Base-by-base conservation (phyloP, 2,113 vertebrate species). In the Sceloporus undulatus region DNA sequence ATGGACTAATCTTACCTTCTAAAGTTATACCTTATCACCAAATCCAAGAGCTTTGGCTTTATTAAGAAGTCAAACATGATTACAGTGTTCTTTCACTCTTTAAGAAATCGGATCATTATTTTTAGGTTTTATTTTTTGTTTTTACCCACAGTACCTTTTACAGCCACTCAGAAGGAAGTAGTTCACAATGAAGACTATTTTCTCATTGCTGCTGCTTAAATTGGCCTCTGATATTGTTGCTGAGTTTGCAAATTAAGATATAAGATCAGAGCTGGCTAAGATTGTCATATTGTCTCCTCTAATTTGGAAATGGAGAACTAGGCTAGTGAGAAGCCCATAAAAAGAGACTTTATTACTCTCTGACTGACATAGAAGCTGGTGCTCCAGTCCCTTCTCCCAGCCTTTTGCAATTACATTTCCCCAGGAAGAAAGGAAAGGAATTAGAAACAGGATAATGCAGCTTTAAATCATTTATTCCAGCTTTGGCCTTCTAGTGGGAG, bases 211-310 rank as follows among this genome's bases (percentile, higher is more conserved):
- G 83, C 40, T 87, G 48, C 80, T 94, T 34, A 95, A 94, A 70
- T 38, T 85, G 85, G 73, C 42, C 40, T 91, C 79, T 85, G 62
- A 93, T 94, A 90, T 87, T 95, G 91, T 92, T 95, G 89, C 92
- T 96, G 94, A 96, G 93, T 96, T 96, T 93, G 82, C 89, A 96
- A 96, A 97, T 97, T 96, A 97, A 97, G 95, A 96, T 96, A 95
- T 97, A 97, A 98, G 97, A 96, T 95, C 93, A 97, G 97, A 97
- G 95, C 95, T 96, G 94, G 96, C 96, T 96, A 94, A 96, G 95
- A 97, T 97, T 97, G 97, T 97, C 96, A 94, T 94, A 95, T 96
- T 98, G 97, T 98, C 98, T 98, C 97, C 97, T 98, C 96, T 97
- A 97, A 98, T 98, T 97, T 96, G 91, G 95, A 96, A 96, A 97